These are phyloP conservation scores for Ectemnius continuus DNA, from an alignment of 2,888 invertebrate species.

Conservation along the genomic window DNA sequence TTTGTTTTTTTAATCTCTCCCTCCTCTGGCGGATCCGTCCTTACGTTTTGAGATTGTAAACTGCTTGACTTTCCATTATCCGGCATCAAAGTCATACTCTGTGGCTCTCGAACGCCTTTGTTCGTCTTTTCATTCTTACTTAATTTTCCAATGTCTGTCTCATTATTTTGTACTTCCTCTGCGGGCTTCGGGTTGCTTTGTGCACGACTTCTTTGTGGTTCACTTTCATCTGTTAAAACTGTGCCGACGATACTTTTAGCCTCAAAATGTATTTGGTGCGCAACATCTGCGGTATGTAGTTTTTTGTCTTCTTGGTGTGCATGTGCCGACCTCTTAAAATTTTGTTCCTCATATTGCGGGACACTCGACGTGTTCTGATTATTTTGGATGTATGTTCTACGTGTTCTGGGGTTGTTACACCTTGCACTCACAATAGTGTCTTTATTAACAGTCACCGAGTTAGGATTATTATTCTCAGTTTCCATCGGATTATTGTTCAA, in stretches of 20 bases:
- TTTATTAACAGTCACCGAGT: slow-evolving; percentile 54
- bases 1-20: slow-evolving; percentile 61
- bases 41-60: slow-evolving; percentile 44
- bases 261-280: slow-evolving; percentile 28
- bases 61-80: slow-evolving; percentile 41
- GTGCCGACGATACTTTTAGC: slow-evolving; percentile 45
- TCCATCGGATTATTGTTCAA: slow-evolving; percentile 50
- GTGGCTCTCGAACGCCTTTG: slow-evolving; percentile 60
- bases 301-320: slow-evolving; percentile 55
- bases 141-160: slow-evolving; percentile 51
- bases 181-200: slow-evolving; percentile 35
- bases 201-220: slow-evolving; percentile 41
- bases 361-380: slow-evolving; percentile 51
- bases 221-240: slow-evolving; percentile 52
- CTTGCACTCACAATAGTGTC: slow-evolving; percentile 60
- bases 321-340: slow-evolving; percentile 60
- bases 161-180: slow-evolving; percentile 49
- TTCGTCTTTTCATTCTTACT: slow-evolving; percentile 55
- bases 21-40: slow-evolving; percentile 53
- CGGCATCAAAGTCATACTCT: slow-evolving; percentile 48
- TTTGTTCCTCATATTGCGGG: slow-evolving; percentile 57
- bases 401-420: slow-evolving; percentile 63
- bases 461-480: slow-evolving; percentile 56
- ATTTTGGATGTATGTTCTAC: slow-evolving; percentile 64
- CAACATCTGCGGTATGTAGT: slow-evolving; percentile 34